Evolutionary conservation across 2,797 vertebrate species (phyloP), one percentile per base, ranked within the genome.

Genomic region (Catharus ustulatus): DNA sequence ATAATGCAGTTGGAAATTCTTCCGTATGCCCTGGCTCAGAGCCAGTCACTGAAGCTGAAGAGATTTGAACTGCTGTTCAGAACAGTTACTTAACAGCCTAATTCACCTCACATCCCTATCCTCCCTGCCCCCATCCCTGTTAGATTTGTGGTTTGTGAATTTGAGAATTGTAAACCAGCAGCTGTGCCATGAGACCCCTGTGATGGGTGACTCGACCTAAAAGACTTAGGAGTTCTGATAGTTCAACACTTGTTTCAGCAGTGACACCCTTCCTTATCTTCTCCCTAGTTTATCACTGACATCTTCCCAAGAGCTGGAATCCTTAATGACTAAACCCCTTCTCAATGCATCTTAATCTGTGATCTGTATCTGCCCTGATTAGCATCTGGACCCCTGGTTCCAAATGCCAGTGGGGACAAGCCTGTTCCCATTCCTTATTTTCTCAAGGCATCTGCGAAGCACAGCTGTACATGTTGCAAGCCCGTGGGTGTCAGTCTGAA

Each of bases 61-160:
- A 55, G 27, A 85, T 71, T 34, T 23, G 57, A 87, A 40, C 36
- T 80, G 61, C 62, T 88, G 46, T 75, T 93, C 46, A 43, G 76
- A 94, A 55, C 40, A 55, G 82, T 93, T 94, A 75, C 76, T 72
- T 93, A 87, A 77, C 76, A 81, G 51, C 62, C 30, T 42, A 27
- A 63, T 66, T 92, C 74, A 67, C 27, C 48, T 48, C 24, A 30
- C 13, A 30, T 66, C 45, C 34, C 26, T 74, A 23, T 32, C 18
- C 3, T 57, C 26, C 27, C 8, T 64, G 14, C 11, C 11, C 8
- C 23, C 15, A 11, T 19, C 20, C n/a, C 27, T 2, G 3, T 43
- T 34, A 52, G 32, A 40, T 48, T 30, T 21, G n/a, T 49, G 46
- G 18, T 61, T 87, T 67, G 52, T 82, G 72, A 74, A 9, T 52